phyloP scores from a whole-genome alignment of 2,888 invertebrate species.

The Leucania comma region DNA sequence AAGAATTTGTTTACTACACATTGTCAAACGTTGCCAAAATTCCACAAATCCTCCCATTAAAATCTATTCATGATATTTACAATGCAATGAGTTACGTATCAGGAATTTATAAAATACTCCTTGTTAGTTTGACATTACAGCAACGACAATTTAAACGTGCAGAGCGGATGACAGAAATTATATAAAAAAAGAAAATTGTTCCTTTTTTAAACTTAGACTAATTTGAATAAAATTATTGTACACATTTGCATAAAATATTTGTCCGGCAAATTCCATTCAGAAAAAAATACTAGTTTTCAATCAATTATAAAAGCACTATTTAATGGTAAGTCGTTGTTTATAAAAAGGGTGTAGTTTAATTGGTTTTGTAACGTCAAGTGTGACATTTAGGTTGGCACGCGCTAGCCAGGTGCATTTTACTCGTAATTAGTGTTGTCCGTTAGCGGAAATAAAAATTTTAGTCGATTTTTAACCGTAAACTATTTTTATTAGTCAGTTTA shows the following conservation, averaged over 20 bases:
- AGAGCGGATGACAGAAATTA: constrained; percentile 4
- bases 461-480: constrained; percentile 41
- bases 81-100: not conserved
- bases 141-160: not conserved
- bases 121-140: constrained; percentile 1
- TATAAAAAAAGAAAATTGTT: constrained; percentile 7
- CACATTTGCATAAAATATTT: constrained; percentile 21
- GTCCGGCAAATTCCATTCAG: constrained; percentile 6
- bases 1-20: constrained; percentile 8
- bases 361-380: constrained; percentile 74
- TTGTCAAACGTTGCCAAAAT: constrained; percentile 29
- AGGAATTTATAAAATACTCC: constrained; percentile 12
- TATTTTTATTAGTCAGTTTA: constrained; percentile 26
- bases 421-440: constrained; percentile 69
- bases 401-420: constrained; percentile 77
- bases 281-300: constrained; percentile 19
- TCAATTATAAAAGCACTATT: constrained; percentile 28
- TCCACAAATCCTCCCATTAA: constrained; percentile 3
- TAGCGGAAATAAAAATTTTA: constrained; percentile 56
- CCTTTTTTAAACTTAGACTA: not conserved
- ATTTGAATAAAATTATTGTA: not conserved
- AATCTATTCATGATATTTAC: constrained; percentile 1
- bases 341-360: constrained; percentile 64
- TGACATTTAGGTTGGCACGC: constrained; percentile 81
- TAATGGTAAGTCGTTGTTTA: constrained; percentile 48